phyloP scores from a whole-genome alignment of 2,888 invertebrate species.

The Drosophila suboccidentalis region DNA sequence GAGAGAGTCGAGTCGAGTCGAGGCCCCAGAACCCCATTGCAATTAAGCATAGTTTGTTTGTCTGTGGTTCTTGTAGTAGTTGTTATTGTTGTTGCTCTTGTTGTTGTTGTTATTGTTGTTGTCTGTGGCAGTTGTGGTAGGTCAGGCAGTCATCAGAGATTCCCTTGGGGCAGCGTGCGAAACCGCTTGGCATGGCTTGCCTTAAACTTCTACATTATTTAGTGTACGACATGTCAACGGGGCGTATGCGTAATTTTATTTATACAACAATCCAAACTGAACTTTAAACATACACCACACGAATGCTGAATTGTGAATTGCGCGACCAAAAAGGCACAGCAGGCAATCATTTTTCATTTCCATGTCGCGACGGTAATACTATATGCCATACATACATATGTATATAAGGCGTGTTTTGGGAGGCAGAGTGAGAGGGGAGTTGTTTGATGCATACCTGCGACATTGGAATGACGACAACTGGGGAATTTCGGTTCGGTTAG shows the following conservation, averaged over 20 bases:
- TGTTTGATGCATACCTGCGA: slow-evolving; percentile 27
- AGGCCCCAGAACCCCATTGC: slow-evolving; percentile 49
- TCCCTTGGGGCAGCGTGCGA: slow-evolving; percentile 7
- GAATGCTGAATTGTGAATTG: slow-evolving; percentile 33
- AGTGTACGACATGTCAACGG: slow-evolving; percentile 16
- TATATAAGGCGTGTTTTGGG: neutral
- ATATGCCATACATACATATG: neutral
- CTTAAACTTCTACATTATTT: slow-evolving; percentile 35
- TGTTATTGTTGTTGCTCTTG: neutral
- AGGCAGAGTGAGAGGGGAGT: neutral
- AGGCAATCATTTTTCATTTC: slow-evolving; percentile 68
- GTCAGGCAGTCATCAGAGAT: slow-evolving; percentile 43
- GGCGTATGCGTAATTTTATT: slow-evolving; percentile 60
- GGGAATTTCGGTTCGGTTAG: neutral
- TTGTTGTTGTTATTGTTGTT: slow-evolving; percentile 18
- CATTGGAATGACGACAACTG: slow-evolving; percentile 15
- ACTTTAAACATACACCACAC: slow-evolving; percentile 44
- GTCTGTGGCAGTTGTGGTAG: slow-evolving; percentile 52
- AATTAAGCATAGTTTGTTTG: slow-evolving; percentile 71
- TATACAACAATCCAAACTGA: slow-evolving; percentile 34
- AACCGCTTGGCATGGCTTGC: slow-evolving; percentile 1
- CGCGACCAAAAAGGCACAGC: slow-evolving; percentile 43
- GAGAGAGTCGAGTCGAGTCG: slow-evolving; percentile 16
- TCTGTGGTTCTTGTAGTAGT: slow-evolving; percentile 24
- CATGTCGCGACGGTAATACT: slow-evolving; percentile 55